phyloP scores from a whole-genome alignment of 2,113 vertebrate genomes.

The Oreochromis aureus region DNA sequence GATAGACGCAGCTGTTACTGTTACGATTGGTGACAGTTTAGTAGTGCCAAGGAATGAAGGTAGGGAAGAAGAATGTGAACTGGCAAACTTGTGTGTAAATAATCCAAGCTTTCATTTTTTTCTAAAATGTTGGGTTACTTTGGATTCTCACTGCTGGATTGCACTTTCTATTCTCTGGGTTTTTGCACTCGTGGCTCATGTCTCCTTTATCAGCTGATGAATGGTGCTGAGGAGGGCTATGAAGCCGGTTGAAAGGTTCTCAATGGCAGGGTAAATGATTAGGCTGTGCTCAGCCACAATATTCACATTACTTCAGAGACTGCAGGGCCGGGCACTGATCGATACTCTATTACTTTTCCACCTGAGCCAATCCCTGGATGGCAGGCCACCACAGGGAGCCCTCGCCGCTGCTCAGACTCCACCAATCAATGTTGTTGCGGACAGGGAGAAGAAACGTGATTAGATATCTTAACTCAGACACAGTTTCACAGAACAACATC shows the following conservation, averaged over 20 bases:
- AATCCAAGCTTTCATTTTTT: not conserved
- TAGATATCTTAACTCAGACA: slow-evolving; percentile 36
- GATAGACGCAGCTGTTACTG: not conserved
- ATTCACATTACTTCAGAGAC: slow-evolving; percentile 54
- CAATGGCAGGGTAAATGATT: slow-evolving; percentile 40
- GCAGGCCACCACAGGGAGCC: slow-evolving; percentile 30
- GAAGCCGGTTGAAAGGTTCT: slow-evolving; percentile 26
- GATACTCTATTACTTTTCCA: slow-evolving; percentile 57
- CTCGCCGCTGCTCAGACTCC: slow-evolving; percentile 3
- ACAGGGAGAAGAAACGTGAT: not conserved
- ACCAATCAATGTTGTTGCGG: slow-evolving; percentile 24
- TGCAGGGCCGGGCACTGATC: slow-evolving; percentile 30
- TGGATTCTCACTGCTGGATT: not conserved
- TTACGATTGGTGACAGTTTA: not conserved
- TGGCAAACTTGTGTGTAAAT: not conserved
- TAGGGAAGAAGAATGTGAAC: not conserved
- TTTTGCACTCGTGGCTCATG: not conserved
- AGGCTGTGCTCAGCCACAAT: slow-evolving; percentile 38
- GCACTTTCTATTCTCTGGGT: not conserved
- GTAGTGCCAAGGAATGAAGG: not conserved
- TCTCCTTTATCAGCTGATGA: not conserved
- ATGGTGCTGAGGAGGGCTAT: not conserved
- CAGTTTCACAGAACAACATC: not conserved
- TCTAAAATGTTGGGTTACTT: not conserved
- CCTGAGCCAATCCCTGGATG: slow-evolving; percentile 13